Evolutionary conservation across 2,113 vertebrate species (phyloP), one percentile per base, ranked within the genome.

Genomic region (Gnathonemus echidnorhynchus): DNA sequence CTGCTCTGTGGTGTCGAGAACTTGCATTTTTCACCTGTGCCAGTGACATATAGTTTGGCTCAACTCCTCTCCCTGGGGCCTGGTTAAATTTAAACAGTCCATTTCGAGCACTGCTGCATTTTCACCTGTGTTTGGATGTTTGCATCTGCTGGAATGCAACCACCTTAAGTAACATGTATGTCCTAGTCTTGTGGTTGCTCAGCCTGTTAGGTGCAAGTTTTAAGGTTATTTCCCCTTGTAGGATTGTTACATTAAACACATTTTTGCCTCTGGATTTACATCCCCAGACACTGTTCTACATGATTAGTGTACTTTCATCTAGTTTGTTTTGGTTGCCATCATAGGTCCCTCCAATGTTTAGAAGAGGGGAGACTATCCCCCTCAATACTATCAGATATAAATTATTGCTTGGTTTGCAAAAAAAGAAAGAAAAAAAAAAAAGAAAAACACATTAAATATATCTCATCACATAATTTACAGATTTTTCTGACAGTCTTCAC

Each of bases 21-120:
- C 86, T 31, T 80, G 86, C 86, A 88, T 90, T 88, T 90, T 83
- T 90, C 74, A 88, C 74, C 74, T 45, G 35, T 80, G 87, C 52
- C 74, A 6, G 87, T 88, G 74, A 90, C 90, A 77, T 90, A 90
- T 62, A 31, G 74, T 62, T 88, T 88, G 87, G 90, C 87, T 56
- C 35, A 48, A 45, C 87, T 62, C 31, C 86, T 56, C 66, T 88
- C 62, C 86, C 70, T 42, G 45, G 21, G 46, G 50, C 49, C 45
- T n/a, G 62, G 66, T 53, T 50, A 48, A 77, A 88, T 88, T 90
- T 80, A 90, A 77, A 88, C 86, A 88, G 31, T 21, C 77, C 53
- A 48, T 24, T 88, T 53, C 3, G 24, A 88, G 74, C 74, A n/a
- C 49, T 84, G 42, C 49, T 87, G 50, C 45, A 87, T 83, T 58